Evolutionary conservation across 2,888 invertebrate species (phyloP), one percentile per base, ranked within the genome.

Genomic region (Spisula solida): DNA sequence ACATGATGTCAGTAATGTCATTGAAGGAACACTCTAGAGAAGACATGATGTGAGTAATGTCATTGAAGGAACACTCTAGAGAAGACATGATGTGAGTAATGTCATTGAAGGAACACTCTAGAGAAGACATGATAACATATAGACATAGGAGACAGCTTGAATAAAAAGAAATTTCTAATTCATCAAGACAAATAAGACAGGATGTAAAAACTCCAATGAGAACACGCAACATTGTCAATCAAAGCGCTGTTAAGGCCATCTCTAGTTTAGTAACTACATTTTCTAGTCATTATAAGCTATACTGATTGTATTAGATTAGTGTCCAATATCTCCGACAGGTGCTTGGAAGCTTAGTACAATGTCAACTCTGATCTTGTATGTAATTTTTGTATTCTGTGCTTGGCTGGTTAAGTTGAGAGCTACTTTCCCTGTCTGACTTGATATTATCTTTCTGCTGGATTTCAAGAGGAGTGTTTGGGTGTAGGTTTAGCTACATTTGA

Each of bases 11-110:
- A 70, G 70, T 6, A 0, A 70, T 70, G 70, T 70, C 70, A 25
- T 70, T n/a, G n/a, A n/a, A n/a, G n/a, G n/a, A n/a, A n/a, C n/a
- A n/a, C n/a, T n/a, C n/a, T n/a, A n/a, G n/a, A n/a, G n/a, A n/a
- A n/a, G n/a, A n/a, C n/a, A n/a, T n/a, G n/a, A 75, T 75, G 29
- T 34, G 34, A 75, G 75, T 12, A 16, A 75, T 75, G 75, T 75
- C 75, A 29, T 70, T n/a, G n/a, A n/a, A n/a, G n/a, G n/a, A n/a
- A n/a, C n/a, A n/a, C n/a, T n/a, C n/a, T n/a, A n/a, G 56, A 6
- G 18, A 56, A 41, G 8, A 41, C 41, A 41, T 41, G 41, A 70
- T 70, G 25, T 29, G 29, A 70, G 70, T 6, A 0, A 70, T 70
- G 70, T 70, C 70, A 25, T 70, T 60, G 25, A 60, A 70, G 18